Evolutionary conservation across 1,140 invertebrate species (phyloP), one percentile per base, ranked within the genome.

Genomic region (Meloidogyne exigua): DNA sequence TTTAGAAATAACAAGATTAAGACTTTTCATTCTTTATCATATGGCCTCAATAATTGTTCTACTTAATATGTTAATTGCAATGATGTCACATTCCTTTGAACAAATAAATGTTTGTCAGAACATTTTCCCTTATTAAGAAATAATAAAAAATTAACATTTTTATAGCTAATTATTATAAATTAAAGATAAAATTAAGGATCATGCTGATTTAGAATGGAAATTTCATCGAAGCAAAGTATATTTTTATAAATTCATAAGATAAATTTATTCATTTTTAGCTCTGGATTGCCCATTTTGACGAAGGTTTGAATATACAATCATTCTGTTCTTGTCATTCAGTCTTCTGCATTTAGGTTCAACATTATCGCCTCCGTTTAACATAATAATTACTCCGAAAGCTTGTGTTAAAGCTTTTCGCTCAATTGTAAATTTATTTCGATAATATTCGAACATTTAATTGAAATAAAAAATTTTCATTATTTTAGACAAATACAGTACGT

Each of bases 1-100:
- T 3, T 32, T 3, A 3, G 28, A 32, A 32, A 32, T 32, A 3
- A 32, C 28, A 32, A 32, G 2, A 32, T 26, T 9, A 39, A 76
- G 57, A 5, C 64, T 76, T 57, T 76, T 62, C 75, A 73, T 75
- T 73, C 62, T 76, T 62, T 76, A 76, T 25, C 73, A 68, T n/a
- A 69, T 72, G 75, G 75, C 90, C 77, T 90, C 90, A 72, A 90
- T 91, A 75, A 91, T 90, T 80, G 90, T 91, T n/a, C 88, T 91
- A 72, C 89, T 91, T 71, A 91, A 91, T 83, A 91, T 91, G 90
- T 32, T 78, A 25, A 76, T 78, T 66, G 90, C 90, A 74, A 91
- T 91, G 90, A 91, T 91, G 90, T 90, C 89, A 72, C 89, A 90
- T 78, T 90, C 89, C 25, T 91, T 91, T 81, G 90, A 91, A 87